Evolutionary conservation across 2,113 vertebrate species (phyloP), one percentile per base, ranked within the genome.

Genomic region (Cebidichthys violaceus): DNA sequence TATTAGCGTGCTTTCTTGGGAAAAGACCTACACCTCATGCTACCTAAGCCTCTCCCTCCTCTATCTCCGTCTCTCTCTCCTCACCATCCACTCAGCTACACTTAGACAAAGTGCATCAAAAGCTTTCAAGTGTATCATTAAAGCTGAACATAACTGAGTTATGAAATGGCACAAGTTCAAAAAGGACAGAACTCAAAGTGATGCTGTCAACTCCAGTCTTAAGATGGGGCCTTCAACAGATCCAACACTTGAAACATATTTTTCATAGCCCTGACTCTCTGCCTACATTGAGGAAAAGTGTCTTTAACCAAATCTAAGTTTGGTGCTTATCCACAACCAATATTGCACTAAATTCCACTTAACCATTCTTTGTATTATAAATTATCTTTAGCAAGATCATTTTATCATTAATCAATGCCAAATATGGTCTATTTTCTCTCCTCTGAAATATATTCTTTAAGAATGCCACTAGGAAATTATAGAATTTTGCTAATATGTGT

Each of bases 1-100:
- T 81, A 82, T 90, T 92, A 83, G 81, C 41, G 45, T 43, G 39
- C 70, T 88, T 90, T 91, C 86, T 92, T 86, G 69, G 89, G 82
- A 89, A 81, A 76, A 52, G 37, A 55, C 65, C 66, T 70, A 3
- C 67, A 70, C 79, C 66, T 82, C 73, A 35, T 39, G 1, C 50
- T 43, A 57, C 67, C 60, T 78, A 45, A 77, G 59, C 81, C 81
- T 75, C 47, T 47, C 47, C 14, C 35, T 74, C 50, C 37, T 54
- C 59, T 35, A 10, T 77, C 72, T 77, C 61, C 39, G 1, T 24
- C 33, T 5, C 33, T 31, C 35, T 7, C 43, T 57, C 45, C 18
- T 15, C 74, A 2, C 66, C 70, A 77, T 75, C 70, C 31, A 54
- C 66, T 72, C 70, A 82, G 65, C 29, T 14, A 78, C 70, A 79